A percentile compares a stretch with the other conserved stretches of the same genome.
Evolutionary conservation across 2,113 vertebrate genomes (phyloP).

Genomic region (Melierax canorus): DNA sequence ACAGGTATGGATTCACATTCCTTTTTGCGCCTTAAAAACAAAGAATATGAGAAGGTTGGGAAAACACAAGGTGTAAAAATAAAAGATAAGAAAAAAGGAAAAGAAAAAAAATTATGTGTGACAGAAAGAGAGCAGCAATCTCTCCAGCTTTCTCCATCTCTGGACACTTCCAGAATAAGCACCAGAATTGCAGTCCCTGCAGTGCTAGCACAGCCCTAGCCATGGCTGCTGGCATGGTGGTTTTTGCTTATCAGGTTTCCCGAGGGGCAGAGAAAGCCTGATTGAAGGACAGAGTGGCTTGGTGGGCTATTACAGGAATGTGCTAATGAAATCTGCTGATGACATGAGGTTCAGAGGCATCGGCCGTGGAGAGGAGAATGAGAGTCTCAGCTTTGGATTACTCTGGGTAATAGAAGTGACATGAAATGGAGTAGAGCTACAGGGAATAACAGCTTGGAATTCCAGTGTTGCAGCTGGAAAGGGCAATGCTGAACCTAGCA

Average conservation of each 20-base stretch:
- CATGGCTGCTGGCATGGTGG: background rate
- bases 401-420: background rate
- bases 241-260: background rate
- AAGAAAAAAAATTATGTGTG: background rate
- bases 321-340: background rate
- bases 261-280: background rate
- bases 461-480: background rate
- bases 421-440: background rate
- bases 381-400: background rate
- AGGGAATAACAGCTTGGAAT: background rate
- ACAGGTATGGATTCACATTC: background rate
- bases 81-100: background rate
- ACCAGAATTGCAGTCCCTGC: background rate
- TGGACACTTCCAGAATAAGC: background rate
- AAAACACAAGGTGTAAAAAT: background rate
- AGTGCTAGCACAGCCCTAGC: background rate
- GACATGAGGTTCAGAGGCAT: background rate
- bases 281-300: background rate
- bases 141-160: background rate
- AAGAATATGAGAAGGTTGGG: background rate
- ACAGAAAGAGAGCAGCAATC: background rate
- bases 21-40: background rate
- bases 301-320: background rate
- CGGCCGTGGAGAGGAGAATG: background rate
- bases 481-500: background rate